Evolutionary conservation across 2,113 vertebrate genomes (phyloP).

Genomic region (Gila orcuttii): DNA sequence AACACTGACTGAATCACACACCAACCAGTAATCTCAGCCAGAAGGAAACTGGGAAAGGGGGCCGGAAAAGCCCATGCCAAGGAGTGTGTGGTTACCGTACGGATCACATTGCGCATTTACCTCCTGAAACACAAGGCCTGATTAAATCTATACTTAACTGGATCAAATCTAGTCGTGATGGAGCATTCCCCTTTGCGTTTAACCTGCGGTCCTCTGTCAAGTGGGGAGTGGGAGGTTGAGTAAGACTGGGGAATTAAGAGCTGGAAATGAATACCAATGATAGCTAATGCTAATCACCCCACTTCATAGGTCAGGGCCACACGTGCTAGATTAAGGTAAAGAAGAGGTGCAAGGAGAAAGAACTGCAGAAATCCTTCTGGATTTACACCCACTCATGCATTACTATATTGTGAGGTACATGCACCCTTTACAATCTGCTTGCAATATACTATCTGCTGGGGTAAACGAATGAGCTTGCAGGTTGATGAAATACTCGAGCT

Average conservation of each 20-base stretch:
- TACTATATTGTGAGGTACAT: not conserved
- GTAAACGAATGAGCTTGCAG: constrained; percentile 46
- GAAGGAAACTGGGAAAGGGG: constrained; percentile 43
- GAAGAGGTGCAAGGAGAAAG: not conserved
- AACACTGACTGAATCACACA: constrained; percentile 47
- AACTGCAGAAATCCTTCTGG: not conserved
- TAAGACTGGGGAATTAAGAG: constrained; percentile 69
- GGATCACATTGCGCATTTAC: constrained; percentile 72
- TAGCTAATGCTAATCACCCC: constrained; percentile 67
- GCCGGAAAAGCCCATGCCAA: not conserved
- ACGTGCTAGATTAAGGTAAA: not conserved
- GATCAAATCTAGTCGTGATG: constrained; percentile 79
- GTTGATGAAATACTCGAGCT: constrained; percentile 47
- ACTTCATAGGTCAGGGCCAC: constrained; percentile 64
- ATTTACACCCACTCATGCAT: constrained; percentile 56
- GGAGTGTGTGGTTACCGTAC: constrained; percentile 59
- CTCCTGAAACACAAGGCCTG: constrained; percentile 64
- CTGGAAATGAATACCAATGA: constrained; percentile 77
- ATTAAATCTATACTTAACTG: constrained; percentile 83
- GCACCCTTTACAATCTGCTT: constrained; percentile 22
- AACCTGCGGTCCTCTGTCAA: constrained; percentile 76
- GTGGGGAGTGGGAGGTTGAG: constrained; percentile 64
- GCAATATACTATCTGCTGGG: not conserved
- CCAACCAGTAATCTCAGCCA: constrained; percentile 35
- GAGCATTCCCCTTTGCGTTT: constrained; percentile 75